A percentile compares a stretch with the other conserved stretches of the same genome.
These are phyloP conservation scores for Microctenopoma steveboyesi DNA, from an alignment of 2,797 vertebrate species.

Conservation along the genomic window DNA sequence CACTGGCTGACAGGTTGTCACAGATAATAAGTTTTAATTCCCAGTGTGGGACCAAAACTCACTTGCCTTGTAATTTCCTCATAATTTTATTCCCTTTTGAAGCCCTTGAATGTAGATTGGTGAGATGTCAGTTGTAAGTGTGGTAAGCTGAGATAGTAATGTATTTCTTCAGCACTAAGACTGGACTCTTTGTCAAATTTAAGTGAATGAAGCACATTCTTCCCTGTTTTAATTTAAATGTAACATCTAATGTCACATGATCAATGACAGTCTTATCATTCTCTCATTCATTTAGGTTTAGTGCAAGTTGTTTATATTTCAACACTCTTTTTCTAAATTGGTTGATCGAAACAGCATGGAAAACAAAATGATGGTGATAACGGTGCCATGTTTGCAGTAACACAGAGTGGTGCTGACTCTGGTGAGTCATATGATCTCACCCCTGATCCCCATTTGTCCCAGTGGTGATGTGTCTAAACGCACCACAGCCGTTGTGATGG, in stretches of 20 bases:
- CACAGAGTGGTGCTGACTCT: slow-evolving; percentile 34
- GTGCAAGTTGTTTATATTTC: background rate
- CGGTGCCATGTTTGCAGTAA: slow-evolving; percentile 31
- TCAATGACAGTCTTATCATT: background rate
- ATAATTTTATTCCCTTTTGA: slow-evolving; percentile 84
- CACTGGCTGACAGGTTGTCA: slow-evolving; percentile 86
- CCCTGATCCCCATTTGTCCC: slow-evolving; percentile 78
- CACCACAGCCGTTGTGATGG: slow-evolving; percentile 74
- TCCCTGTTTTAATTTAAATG: slow-evolving; percentile 54
- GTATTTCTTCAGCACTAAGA: slow-evolving; percentile 46
- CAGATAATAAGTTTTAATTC: slow-evolving; percentile 88
- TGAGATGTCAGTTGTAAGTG: slow-evolving; percentile 76
- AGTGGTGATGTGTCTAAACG: slow-evolving; percentile 77
- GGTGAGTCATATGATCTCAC: slow-evolving; percentile 63
- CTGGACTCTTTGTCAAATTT: slow-evolving; percentile 68
- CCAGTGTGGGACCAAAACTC: slow-evolving; percentile 81
- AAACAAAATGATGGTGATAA: slow-evolving; percentile 2
- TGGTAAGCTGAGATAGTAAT: slow-evolving; percentile 64
- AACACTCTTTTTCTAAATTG: background rate
- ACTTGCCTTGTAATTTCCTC: slow-evolving; percentile 84
- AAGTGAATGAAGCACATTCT: slow-evolving; percentile 46
- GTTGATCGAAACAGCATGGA: background rate
- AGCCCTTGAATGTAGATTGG: slow-evolving; percentile 80
- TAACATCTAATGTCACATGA: slow-evolving; percentile 29
- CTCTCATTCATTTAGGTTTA: slow-evolving; percentile 10